Conservation (phyloP, 2,797 vertebrate species). For the Chelonia mydas region DNA sequence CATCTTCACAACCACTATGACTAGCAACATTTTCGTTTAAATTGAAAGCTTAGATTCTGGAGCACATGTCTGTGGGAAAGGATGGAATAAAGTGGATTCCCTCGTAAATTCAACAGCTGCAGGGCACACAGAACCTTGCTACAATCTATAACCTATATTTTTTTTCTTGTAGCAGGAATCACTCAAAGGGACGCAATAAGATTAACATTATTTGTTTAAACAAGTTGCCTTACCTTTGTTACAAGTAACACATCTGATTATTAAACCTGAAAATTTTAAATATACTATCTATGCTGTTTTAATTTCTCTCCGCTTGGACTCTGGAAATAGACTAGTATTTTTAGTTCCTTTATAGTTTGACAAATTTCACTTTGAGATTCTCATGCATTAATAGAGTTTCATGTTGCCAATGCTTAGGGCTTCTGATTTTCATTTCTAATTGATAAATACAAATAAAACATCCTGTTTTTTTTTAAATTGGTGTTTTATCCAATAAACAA, state of each 20-base stretch:
- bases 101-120: not conserved
- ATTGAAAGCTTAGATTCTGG: not conserved
- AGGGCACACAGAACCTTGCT: not conserved
- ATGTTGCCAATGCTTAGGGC: not conserved
- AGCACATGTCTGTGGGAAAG: not conserved
- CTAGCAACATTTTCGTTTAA: not conserved
- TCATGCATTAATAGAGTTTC: not conserved
- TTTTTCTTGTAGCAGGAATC: not conserved
- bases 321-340: not conserved
- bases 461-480: not conserved
- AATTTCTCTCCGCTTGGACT: not conserved
- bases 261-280: not conserved
- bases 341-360: not conserved
- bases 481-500: not conserved
- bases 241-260: not conserved
- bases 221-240: not conserved
- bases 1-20: not conserved
- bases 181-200: not conserved
- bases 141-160: not conserved
- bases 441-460: not conserved
- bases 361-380: not conserved
- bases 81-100: not conserved
- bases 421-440: not conserved
- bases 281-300: not conserved
- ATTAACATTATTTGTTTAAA: not conserved